Conservation (phyloP, 1,140 invertebrate genomes). For the Dendroctonus ponderosae region DNA sequence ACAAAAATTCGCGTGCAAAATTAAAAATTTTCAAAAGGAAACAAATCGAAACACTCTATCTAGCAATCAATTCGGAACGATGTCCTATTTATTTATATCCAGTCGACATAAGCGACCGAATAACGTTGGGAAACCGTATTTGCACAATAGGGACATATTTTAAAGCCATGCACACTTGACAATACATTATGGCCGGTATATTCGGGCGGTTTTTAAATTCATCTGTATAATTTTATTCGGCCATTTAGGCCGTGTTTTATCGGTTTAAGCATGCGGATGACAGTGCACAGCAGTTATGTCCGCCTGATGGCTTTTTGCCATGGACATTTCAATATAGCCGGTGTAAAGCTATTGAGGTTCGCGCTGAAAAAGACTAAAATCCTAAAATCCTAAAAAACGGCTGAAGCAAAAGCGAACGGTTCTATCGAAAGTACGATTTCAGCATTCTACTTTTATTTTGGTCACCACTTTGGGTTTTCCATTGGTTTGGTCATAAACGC, state of each 20-base stretch:
- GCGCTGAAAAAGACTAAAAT: neutral
- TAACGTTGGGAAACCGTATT: too few species aligned
- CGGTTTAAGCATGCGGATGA: constrained; percentile 40
- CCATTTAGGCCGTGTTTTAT: constrained; percentile 38
- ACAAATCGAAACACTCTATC: too few species aligned
- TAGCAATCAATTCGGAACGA: too few species aligned
- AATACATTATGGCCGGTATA: constrained; percentile 7
- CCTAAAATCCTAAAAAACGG: neutral
- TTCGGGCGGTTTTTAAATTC: constrained; percentile 23
- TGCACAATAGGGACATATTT: neutral
- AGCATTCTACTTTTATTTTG: too few species aligned
- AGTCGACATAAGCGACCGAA: too few species aligned
- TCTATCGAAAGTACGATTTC: too few species aligned
- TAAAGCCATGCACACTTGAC: constrained; percentile 8
- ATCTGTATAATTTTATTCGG: constrained; percentile 33
- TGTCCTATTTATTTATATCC: too few species aligned
- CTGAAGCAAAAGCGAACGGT: too few species aligned
- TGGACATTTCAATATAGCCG: constrained; percentile 43
- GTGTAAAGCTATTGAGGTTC: neutral
- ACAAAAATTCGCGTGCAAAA: too few species aligned
- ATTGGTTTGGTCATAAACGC: too few species aligned
- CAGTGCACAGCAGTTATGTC: constrained; percentile 42
- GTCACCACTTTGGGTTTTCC: too few species aligned
- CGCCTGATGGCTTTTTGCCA: constrained; percentile 41
- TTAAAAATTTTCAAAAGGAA: too few species aligned